These are phyloP conservation scores for Zaprionus bogoriensis DNA, from an alignment of 2,888 invertebrate species.

Conservation along the genomic window DNA sequence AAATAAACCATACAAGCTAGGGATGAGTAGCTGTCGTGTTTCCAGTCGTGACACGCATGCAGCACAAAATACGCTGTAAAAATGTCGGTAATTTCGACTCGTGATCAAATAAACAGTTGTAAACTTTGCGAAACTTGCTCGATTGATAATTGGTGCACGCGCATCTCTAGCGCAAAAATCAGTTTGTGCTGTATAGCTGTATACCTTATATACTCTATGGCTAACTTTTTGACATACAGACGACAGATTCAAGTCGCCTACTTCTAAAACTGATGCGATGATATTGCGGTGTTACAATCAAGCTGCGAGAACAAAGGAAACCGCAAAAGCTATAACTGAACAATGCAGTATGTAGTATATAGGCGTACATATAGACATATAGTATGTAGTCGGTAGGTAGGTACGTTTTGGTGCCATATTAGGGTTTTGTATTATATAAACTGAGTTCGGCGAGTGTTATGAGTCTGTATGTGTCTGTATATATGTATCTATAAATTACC, in stretches of 20 bases:
- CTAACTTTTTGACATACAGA: too few species aligned
- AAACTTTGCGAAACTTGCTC: too few species aligned
- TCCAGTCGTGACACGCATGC: neutral
- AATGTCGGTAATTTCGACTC: too few species aligned
- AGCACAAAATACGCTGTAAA: too few species aligned
- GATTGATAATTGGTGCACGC: neutral
- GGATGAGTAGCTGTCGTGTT: neutral
- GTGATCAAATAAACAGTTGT: too few species aligned
- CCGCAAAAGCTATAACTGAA: constrained; percentile 1
- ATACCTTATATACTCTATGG: constrained; percentile 7
- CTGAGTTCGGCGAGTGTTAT: neutral
- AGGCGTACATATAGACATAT: too few species aligned
- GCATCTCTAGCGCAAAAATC: neutral
- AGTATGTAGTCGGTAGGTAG: neutral
- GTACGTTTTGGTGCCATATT: neutral
- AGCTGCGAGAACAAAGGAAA: constrained; percentile 8
- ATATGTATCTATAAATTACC: constrained; percentile 22
- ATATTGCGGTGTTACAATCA: neutral
- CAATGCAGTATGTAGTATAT: neutral
- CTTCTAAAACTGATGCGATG: neutral
- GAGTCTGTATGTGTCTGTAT: neutral
- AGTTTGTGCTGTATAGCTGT: neutral
- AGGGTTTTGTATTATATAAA: neutral
- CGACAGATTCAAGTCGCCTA: too few species aligned
- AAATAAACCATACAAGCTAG: neutral